These are phyloP conservation scores for Macquaria ambigua DNA, from an alignment of 2,113 vertebrate species.

Conservation along the genomic window DNA sequence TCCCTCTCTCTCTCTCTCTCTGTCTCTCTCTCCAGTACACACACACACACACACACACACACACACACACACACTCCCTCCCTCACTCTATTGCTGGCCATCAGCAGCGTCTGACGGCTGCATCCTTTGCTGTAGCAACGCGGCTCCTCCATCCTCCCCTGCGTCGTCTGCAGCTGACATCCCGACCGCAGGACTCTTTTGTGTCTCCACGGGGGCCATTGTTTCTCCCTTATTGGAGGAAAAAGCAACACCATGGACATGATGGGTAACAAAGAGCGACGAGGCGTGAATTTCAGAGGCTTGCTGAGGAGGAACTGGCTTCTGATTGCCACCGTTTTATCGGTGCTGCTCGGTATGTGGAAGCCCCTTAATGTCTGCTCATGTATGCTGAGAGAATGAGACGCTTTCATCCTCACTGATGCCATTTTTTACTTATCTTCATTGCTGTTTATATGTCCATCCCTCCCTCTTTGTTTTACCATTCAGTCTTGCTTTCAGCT, in stretches of 20 bases:
- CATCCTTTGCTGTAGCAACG: constrained; percentile 63
- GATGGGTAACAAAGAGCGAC: constrained; percentile 86
- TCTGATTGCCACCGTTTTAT: constrained; percentile 89
- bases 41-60: neutral
- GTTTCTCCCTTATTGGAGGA: neutral
- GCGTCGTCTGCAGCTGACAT: constrained; percentile 52
- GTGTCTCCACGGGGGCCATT: constrained; percentile 43
- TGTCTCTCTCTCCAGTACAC: neutral
- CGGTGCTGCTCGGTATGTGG: constrained; percentile 92
- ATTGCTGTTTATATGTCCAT: constrained; percentile 3
- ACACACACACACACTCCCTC: constrained; percentile 13
- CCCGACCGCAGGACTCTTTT: constrained; percentile 34
- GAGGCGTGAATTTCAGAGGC: constrained; percentile 80
- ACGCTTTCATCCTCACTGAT: constrained; percentile 17
- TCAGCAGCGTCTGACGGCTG: constrained; percentile 67
- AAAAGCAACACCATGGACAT: constrained; percentile 70
- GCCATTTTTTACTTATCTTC: neutral
- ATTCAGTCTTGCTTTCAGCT: neutral
- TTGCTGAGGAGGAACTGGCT: constrained; percentile 92
- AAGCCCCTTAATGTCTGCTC: constrained; percentile 28
- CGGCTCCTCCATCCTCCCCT: constrained; percentile 25
- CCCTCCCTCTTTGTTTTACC: neutral
- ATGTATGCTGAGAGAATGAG: constrained; percentile 30
- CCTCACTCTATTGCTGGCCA: constrained; percentile 46
- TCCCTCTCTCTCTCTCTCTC: neutral